Conservation (phyloP, 2,888 invertebrate species). For the Drosophila leonis region DNA sequence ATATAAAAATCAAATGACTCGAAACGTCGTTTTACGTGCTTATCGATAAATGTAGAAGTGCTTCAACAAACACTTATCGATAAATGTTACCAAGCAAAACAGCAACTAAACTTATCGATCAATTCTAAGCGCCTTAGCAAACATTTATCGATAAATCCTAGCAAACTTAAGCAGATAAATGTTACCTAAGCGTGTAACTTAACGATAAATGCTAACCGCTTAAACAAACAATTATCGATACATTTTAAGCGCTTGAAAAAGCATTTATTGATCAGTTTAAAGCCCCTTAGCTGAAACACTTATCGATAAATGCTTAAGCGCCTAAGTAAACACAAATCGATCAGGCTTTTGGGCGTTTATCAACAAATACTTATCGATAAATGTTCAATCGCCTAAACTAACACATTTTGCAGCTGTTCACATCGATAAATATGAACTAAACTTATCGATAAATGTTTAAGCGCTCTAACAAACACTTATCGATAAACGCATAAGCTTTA, state of each 20-base stretch:
- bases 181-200: no score
- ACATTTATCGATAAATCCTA: background rate
- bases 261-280: background rate
- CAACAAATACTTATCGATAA: background rate
- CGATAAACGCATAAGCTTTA: constrained; percentile 5
- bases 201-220: no score
- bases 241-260: background rate
- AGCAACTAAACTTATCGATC: background rate
- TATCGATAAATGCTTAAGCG: background rate
- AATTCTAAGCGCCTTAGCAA: background rate
- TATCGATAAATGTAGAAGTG: constrained; percentile 4
- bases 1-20: constrained; percentile 1
- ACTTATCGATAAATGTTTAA: background rate
- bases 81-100: background rate
- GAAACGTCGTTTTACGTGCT: background rate
- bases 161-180: no score
- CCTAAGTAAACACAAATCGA: background rate
- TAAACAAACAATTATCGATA: no score
- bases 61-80: background rate
- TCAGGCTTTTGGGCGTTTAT: background rate
- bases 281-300: background rate
- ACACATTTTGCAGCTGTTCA: no score
- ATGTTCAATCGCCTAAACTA: no score
- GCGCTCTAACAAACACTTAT: background rate
- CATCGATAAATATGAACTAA: background rate